Evolutionary conservation across 1,140 invertebrate genomes (phyloP).

Genomic region (fruit fly (Drosophila melanogaster)): Release_6_plus_ISO1_MT NT_033777.3:15945001-15945500

Average conservation of each 20-base stretch:
- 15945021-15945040: constrained; percentile 10
- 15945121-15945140: constrained; percentile 31
- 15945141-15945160: constrained; percentile 42
- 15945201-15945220: constrained; percentile 10
- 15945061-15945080: constrained; percentile 29
- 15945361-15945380: constrained; percentile 2
- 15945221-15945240: not conserved
- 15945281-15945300: constrained; percentile 38
- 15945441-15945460: constrained; percentile 61
- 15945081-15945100: constrained; percentile 8
- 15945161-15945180: constrained; percentile 35
- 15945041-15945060: constrained; percentile 24
- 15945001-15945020: constrained; percentile 36
- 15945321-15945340: constrained; percentile 49
- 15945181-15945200: constrained; percentile 15
- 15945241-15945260: constrained; percentile 1
- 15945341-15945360: constrained; percentile 50
- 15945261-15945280: constrained; percentile 50
- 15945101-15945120: constrained; percentile 20
- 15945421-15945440: constrained; percentile 6
- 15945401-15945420: constrained; percentile 40
- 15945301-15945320: constrained; percentile 49
- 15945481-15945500: constrained; percentile 58
- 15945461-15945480: constrained; percentile 17
- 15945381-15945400: constrained; percentile 2